A percentile compares a stretch with the other conserved stretches of the same genome.
phyloP scores from a whole-genome alignment of 1,140 invertebrate species.

The Atta cephalotes region DNA sequence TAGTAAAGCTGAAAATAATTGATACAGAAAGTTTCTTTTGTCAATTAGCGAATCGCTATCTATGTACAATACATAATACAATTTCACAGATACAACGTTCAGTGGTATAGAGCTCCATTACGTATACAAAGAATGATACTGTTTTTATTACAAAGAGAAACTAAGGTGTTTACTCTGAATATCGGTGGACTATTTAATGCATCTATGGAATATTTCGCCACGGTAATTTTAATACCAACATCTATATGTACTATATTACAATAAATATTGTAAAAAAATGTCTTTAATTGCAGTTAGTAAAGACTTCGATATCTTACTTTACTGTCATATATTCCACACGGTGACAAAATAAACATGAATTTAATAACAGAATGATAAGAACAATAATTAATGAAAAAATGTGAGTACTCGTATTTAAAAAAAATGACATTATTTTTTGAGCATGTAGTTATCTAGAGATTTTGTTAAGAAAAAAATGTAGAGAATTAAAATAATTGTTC shows the following conservation, averaged over 20 bases:
- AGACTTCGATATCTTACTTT: slow-evolving; percentile 19
- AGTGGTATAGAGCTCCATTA: slow-evolving; percentile 7
- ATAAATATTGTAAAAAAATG: not conserved
- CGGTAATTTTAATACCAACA: not conserved
- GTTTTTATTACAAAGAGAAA: not conserved
- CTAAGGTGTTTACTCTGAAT: not conserved
- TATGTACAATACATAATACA: not conserved
- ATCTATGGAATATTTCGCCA: slow-evolving; percentile 10
- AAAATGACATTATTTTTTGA: not conserved
- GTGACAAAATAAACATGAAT: not conserved
- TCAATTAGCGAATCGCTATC: no score
- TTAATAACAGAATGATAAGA: not conserved
- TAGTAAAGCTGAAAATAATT: not conserved
- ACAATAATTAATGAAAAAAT: not conserved
- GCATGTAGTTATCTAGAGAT: not conserved
- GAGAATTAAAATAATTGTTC: not conserved
- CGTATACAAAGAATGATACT: not conserved
- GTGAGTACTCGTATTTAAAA: not conserved
- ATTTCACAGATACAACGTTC: slow-evolving; percentile 6
- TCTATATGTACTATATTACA: not conserved
- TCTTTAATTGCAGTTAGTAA: not conserved
- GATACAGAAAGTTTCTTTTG: not conserved
- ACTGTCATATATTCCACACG: slow-evolving; percentile 1
- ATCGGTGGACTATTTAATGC: not conserved
- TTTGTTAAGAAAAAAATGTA: not conserved